Evolutionary conservation across 2,113 vertebrate genomes (phyloP), one percentile per base, ranked within the genome.

Genomic region (Megatriorchis doriae): DNA sequence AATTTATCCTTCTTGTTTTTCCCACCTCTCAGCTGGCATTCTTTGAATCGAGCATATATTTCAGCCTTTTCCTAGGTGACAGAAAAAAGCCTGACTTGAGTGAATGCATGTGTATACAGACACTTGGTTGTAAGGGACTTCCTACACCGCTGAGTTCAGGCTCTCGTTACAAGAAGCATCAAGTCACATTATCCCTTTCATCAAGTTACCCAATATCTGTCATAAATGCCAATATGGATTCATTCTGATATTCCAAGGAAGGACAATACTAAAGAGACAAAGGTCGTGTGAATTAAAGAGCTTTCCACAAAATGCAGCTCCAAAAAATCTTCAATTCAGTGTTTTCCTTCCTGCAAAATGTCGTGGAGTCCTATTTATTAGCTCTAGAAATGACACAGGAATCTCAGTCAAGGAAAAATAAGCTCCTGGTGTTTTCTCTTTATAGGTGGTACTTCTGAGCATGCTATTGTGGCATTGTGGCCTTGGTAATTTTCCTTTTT

Each of bases 111-210:
- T 19, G 4, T 13, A 13, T 45, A 56, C 0, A 3, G 55, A 55
- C 10, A 43, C 20, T 62, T 68, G 32, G 7, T 43, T 75, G 20
- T 40, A 83, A 86, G 34, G 17, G 31, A 34, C 14, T 36, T 91
- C 40, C 32, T 42, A 6, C 22, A 20, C n/a, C 3, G 2, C 25
- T 48, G 26, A 40, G 6, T 61, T 89, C 59, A 86, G 45, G 11
- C 14, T 86, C 5, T 77, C 8, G 2, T 81, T 48, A 13, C 45
- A 45, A 38, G 0, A 71, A 36, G 17, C 20, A 17, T 38, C 22
- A 16, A 16, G 13, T 34, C 71, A 48, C 0, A 0, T 58, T 84
- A 32, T 45, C 5, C 7, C 16, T 52, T 66, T 61, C 31, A 5
- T 38, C 65, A 43, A 11, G 25, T 73, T 53, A 81, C 27, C 53